phyloP scores from a whole-genome alignment of 2,888 invertebrate species.

The Drosophila prolongata region DNA sequence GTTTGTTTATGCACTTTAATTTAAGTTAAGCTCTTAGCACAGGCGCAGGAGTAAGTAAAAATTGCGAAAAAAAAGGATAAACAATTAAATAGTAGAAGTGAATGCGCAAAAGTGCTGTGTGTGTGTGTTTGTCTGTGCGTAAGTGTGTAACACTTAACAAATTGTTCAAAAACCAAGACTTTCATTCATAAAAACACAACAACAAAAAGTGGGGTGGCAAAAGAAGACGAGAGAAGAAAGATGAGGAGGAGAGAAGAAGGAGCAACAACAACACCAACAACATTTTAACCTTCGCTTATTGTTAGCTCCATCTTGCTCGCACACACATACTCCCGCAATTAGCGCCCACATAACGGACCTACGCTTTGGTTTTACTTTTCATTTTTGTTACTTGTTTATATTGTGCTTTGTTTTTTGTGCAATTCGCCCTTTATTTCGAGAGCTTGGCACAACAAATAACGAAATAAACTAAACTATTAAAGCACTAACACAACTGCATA shows the following conservation, averaged over 20 bases:
- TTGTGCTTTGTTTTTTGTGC: conserved; percentile 11
- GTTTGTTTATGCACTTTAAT: conserved; percentile 20
- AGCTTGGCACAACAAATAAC: conserved; percentile 38
- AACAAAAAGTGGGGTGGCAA: conserved; percentile 8
- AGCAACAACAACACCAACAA: conserved; percentile 32
- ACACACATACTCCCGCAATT: conserved; percentile 12
- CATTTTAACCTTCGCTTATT: conserved; percentile 40
- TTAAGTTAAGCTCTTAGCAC: conserved; percentile 9
- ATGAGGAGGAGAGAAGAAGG: conserved; percentile 1
- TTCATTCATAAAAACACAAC: conserved; percentile 34
- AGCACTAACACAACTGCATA: conserved; percentile 12
- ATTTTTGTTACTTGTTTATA: conserved; percentile 11
- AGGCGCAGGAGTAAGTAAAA: conserved; percentile 14
- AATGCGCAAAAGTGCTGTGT: neutral
- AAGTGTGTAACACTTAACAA: conserved; percentile 7
- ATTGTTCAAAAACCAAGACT: conserved; percentile 16
- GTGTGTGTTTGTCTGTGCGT: conserved; percentile 9
- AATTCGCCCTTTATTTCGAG: conserved; percentile 29
- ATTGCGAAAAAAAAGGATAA: neutral
- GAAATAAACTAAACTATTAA: conserved; percentile 45
- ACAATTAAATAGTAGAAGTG: neutral
- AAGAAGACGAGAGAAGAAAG: neutral
- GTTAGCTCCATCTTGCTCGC: conserved; percentile 19
- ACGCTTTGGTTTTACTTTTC: conserved; percentile 36
- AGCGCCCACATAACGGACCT: conserved; percentile 44